Conservation (phyloP, 2,888 invertebrate species). For the Diarsia mendica region DNA sequence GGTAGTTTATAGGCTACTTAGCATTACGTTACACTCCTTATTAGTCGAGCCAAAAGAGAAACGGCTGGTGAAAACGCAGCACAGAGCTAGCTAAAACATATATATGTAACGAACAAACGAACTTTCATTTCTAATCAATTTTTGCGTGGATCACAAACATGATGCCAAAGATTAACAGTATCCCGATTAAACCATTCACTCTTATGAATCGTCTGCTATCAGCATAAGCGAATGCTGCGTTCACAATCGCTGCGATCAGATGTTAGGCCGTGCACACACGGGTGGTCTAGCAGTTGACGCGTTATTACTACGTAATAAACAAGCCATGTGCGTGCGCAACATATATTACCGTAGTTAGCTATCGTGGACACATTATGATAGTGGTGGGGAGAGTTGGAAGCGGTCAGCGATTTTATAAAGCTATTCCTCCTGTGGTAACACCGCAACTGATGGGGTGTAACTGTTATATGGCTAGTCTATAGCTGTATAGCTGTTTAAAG, state of each 20-base stretch:
- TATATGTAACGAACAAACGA: too few species aligned
- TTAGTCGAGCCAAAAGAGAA: too few species aligned
- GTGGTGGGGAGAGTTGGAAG: constrained; percentile 57
- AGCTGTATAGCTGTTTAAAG: too few species aligned
- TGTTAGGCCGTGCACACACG: constrained; percentile 62
- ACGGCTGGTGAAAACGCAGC: too few species aligned
- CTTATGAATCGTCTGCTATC: neutral
- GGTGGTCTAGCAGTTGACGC: constrained; percentile 72
- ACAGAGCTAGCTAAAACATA: too few species aligned
- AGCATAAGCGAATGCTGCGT: constrained; percentile 13
- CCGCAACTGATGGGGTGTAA: too few species aligned
- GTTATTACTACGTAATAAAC: constrained; percentile 76
- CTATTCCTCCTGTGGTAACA: neutral
- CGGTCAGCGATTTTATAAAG: constrained; percentile 29
- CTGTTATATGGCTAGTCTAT: too few species aligned
- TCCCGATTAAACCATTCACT: neutral
- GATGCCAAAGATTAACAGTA: neutral
- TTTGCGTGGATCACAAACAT: too few species aligned
- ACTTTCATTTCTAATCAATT: neutral
- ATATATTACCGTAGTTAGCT: constrained; percentile 83
- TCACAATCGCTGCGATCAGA: constrained; percentile 30
- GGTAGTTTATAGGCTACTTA: too few species aligned
- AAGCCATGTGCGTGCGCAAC: constrained; percentile 72
- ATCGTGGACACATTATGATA: constrained; percentile 74
- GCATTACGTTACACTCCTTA: too few species aligned